Evolutionary conservation across 2,888 invertebrate genomes (phyloP).

Genomic region (Metalampra italica): DNA sequence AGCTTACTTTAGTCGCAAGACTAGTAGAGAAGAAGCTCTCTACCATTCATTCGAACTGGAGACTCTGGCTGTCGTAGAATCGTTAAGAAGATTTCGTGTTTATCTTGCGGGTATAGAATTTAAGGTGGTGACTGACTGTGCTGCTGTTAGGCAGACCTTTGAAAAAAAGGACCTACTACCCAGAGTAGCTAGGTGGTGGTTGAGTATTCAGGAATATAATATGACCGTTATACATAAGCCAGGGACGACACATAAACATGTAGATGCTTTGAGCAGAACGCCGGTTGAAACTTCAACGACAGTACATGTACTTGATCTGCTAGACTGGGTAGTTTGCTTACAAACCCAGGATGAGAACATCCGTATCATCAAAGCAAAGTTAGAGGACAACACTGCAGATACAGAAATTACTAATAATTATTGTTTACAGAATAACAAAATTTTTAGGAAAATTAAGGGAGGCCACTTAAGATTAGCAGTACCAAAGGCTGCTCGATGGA

Average conservation of each 20-base stretch:
- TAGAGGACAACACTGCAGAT: not conserved
- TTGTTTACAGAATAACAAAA: not conserved
- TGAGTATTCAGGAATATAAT: constrained; percentile 8
- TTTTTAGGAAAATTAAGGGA: not conserved
- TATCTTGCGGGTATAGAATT: not conserved
- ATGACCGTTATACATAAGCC: not conserved
- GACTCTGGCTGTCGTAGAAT: too few species aligned
- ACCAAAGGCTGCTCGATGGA: not conserved
- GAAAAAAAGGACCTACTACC: constrained; percentile 10
- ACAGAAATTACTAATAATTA: constrained; percentile 1
- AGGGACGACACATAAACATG: not conserved
- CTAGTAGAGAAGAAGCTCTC: not conserved
- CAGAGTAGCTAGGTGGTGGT: too few species aligned
- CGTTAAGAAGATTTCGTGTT: not conserved
- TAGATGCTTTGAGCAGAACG: not conserved
- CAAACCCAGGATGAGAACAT: constrained; percentile 1
- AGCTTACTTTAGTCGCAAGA: not conserved
- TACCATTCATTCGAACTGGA: constrained; percentile 3
- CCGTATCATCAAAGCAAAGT: not conserved
- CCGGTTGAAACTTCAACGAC: not conserved
- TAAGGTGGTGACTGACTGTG: constrained; percentile 4
- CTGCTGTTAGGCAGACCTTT: constrained; percentile 6
- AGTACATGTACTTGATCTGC: not conserved
- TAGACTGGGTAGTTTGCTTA: not conserved
- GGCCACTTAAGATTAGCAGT: not conserved